Conservation (phyloP, 2,113 vertebrate species). For the Dromaius novaehollandiae region DNA sequence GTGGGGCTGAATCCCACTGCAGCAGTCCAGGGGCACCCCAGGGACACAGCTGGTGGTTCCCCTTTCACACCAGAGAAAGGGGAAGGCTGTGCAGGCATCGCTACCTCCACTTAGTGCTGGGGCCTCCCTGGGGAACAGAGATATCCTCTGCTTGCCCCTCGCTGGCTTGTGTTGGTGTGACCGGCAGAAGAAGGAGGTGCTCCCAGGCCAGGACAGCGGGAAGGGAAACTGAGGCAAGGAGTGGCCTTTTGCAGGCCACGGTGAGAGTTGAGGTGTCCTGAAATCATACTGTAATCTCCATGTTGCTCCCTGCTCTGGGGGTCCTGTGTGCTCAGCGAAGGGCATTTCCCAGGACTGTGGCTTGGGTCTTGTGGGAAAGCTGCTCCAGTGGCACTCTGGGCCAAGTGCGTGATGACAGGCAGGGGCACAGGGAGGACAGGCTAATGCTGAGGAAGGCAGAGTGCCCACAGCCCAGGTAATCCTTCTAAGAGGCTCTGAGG, state of each 20-base stretch:
- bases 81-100: fast-evolving
- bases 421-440: background rate
- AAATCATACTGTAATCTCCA: fast-evolving
- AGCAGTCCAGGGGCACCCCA: background rate
- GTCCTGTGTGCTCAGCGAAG: background rate
- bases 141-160: background rate
- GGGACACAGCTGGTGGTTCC: background rate
- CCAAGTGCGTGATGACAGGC: background rate
- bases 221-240: background rate
- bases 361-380: fast-evolving
- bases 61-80: background rate
- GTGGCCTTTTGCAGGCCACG: background rate
- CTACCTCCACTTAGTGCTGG: fast-evolving
- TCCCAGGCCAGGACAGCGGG: background rate
- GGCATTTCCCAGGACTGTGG: background rate
- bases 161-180: fast-evolving
- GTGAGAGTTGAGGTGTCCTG: background rate
- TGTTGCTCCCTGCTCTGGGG: fast-evolving
- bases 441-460: background rate
- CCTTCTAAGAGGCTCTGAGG: slow-evolving; percentile 33
- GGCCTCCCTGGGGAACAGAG: background rate
- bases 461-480: background rate
- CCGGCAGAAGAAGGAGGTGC: background rate
- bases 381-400: fast-evolving
- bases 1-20: fast-evolving